Base-by-base conservation (phyloP, 53 echinoderm and acorn worm genomes). In the Temnopleurus reevesii region DNA sequence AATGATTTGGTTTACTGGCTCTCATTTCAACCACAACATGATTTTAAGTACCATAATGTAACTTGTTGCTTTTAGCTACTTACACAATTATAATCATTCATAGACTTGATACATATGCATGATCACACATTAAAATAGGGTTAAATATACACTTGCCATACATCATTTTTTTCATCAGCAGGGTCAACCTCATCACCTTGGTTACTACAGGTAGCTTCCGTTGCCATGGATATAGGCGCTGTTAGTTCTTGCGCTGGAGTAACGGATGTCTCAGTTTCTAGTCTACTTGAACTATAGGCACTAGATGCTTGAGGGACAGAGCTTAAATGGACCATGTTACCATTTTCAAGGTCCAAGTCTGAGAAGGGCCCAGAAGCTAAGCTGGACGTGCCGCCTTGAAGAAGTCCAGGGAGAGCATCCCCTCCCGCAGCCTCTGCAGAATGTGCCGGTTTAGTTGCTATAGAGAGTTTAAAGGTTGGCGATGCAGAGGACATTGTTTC, bases 81-180 rank as follows among this genome's bases (percentile, higher is more conserved):
- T n/a, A n/a, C n/a, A n/a, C n/a, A n/a, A n/a, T n/a, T n/a, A n/a
- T n/a, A n/a, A n/a, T n/a, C n/a, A n/a, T n/a, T n/a, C n/a, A n/a
- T n/a, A n/a, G n/a, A n/a, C n/a, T n/a, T n/a, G n/a, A n/a, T n/a
- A n/a, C n/a, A n/a, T n/a, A n/a, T n/a, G n/a, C n/a, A n/a, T n/a
- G n/a, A n/a, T n/a, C n/a, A n/a, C n/a, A n/a, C n/a, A n/a, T n/a
- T n/a, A n/a, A n/a, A n/a, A 51, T 51, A 10, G 8, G 33, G 61
- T 87, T 23, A 87, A 19, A 87, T 87, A 71, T 87, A 87, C 3
- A 87, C 88, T 51, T 87, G 88, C 88, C 88, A 87, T 9, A 87
- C 88, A 87, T 87, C 88, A 51, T 87, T 71, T 10, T 66, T 66
- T 2, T 66, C 88, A 46, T 87, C 88, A 12, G 88, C 18, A 4